Evolutionary conservation across 1,140 invertebrate species (phyloP).

Genomic region (Aphelinus certus): DNA sequence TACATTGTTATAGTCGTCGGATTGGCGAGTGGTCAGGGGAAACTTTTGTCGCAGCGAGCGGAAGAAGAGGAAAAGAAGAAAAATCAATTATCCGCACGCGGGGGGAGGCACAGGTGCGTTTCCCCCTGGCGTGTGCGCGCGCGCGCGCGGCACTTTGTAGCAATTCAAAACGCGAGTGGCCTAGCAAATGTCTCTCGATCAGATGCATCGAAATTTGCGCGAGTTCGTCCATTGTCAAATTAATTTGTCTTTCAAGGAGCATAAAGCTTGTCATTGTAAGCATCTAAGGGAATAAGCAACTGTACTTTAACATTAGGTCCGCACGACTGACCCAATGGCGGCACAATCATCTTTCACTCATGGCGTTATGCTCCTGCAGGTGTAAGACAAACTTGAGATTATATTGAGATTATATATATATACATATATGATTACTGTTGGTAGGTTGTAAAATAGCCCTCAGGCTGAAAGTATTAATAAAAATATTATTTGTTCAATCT

Average conservation of each 20-base stretch:
- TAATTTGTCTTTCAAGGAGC: conserved; percentile 17
- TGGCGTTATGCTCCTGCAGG: conserved; percentile 42
- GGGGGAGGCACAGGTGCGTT: too few species aligned
- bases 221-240: conserved; percentile 6
- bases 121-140: too few species aligned
- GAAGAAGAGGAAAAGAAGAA: background rate
- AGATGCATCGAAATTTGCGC: background rate
- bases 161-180: conserved; percentile 12
- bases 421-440: conserved; percentile 51
- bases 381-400: conserved; percentile 42
- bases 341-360: conserved; percentile 58
- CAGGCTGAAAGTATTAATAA: conserved; percentile 56
- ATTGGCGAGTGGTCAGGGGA: background rate
- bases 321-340: conserved; percentile 65
- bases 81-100: conserved; percentile 7
- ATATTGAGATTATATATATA: conserved; percentile 41
- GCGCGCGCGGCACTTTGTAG: too few species aligned
- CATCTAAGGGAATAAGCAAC: conserved; percentile 36
- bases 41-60: too few species aligned
- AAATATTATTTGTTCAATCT: conserved; percentile 58
- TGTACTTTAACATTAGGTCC: conserved; percentile 54
- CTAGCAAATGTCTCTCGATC: conserved; percentile 39
- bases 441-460: conserved; percentile 52
- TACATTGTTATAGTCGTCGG: conserved; percentile 18
- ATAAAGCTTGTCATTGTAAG: conserved; percentile 37